phyloP scores from a whole-genome alignment of 1,140 invertebrate genomes.

The Diorhabda sublineata region DNA sequence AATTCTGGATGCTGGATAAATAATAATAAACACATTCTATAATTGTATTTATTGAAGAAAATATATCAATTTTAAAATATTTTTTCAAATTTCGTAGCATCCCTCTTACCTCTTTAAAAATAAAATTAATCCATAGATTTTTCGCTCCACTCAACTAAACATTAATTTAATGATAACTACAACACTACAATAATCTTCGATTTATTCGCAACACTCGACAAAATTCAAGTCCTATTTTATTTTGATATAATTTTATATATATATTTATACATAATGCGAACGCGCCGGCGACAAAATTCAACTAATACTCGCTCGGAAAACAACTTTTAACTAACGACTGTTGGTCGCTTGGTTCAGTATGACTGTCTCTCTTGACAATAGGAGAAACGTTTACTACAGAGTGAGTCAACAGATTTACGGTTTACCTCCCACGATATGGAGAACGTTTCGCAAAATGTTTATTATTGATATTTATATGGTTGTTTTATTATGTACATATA shows the following conservation, averaged over 20 bases:
- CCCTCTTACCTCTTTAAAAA: background rate
- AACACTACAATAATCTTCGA: background rate
- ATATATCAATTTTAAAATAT: too few relatives aligned
- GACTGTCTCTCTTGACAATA: background rate
- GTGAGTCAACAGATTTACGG: slow-evolving; percentile 1
- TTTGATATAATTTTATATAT: background rate
- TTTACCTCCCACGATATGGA: background rate
- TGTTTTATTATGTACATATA: too few relatives aligned
- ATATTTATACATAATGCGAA: background rate
- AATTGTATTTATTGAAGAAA: too few relatives aligned
- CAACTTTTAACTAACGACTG: slow-evolving; percentile 2
- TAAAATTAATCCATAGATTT: background rate
- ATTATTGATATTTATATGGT: background rate
- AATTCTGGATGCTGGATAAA: too few relatives aligned
- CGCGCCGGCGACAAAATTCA: background rate
- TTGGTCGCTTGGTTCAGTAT: background rate
- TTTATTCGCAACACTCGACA: background rate
- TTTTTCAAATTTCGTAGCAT: too few relatives aligned
- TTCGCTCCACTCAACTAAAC: background rate
- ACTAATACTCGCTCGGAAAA: background rate
- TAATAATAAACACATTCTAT: too few relatives aligned
- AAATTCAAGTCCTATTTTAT: background rate
- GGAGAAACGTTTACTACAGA: background rate
- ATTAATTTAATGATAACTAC: background rate
- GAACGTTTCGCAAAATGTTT: background rate